These are phyloP conservation scores for Pocota personata DNA, from an alignment of 2,888 invertebrate genomes.

Conservation along the genomic window DNA sequence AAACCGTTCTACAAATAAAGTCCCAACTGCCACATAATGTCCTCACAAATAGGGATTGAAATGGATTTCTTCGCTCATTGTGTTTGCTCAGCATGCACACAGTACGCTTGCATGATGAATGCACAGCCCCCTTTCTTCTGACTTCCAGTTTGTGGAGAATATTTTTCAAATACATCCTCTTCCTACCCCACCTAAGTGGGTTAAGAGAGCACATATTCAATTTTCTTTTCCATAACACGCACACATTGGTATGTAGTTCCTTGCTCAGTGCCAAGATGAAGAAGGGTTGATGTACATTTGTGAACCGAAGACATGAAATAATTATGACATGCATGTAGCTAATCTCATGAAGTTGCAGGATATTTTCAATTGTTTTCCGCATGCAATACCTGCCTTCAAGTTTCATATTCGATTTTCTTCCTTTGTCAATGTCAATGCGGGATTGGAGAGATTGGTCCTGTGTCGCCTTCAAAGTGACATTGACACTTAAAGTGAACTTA, in stretches of 20 bases:
- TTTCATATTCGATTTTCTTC: slow-evolving; percentile 40
- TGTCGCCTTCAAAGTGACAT: slow-evolving; percentile 35
- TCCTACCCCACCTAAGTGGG: slow-evolving; percentile 30
- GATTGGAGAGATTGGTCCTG: background rate
- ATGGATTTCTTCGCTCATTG: slow-evolving; percentile 61
- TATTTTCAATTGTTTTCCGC: slow-evolving; percentile 20
- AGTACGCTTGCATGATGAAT: slow-evolving; percentile 43
- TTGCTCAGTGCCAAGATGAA: background rate
- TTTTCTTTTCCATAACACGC: slow-evolving; percentile 43
- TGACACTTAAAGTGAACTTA: slow-evolving; percentile 45
- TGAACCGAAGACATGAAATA: slow-evolving; percentile 41
- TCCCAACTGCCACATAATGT: slow-evolving; percentile 38
- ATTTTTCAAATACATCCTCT: background rate
- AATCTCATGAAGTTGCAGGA: slow-evolving; percentile 45
- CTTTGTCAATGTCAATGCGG: slow-evolving; percentile 60
- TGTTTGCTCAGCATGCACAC: slow-evolving; percentile 50
- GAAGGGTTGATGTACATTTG: slow-evolving; percentile 57
- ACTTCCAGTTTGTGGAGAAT: background rate
- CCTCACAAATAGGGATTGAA: slow-evolving; percentile 52
- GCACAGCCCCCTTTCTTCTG: background rate
- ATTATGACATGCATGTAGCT: slow-evolving; percentile 29
- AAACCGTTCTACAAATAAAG: slow-evolving; percentile 47
- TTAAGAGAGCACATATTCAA: slow-evolving; percentile 57
- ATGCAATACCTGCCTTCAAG: background rate
- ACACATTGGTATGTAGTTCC: slow-evolving; percentile 6